Evolutionary conservation across 2,888 invertebrate genomes (phyloP), one percentile per base, ranked within the genome.

Genomic region (Strigamia transsilvanica): DNA sequence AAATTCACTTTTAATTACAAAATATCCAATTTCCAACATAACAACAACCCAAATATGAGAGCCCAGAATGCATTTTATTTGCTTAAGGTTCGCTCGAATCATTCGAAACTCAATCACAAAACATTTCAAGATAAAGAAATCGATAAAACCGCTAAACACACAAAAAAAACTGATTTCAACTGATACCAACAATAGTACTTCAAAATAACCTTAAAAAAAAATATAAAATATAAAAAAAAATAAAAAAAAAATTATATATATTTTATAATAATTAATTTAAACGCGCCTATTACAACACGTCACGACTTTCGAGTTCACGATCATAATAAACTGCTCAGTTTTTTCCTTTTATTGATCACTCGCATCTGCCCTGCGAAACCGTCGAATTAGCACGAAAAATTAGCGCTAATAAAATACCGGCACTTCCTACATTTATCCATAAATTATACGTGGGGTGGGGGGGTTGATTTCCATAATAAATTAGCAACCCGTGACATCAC

Each of bases 401-500:
- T 61, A 61, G 1, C 61, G 21, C 21, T 61, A 61, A 61, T 23
- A 61, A 61, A 61, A 61, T 21, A 61, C 10, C 2, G 18, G 9
- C 61, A 61, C 61, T 61, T 61, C 23, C 23, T 21, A 12, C 61
- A 18, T 61, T 61, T 18, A 46, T 12, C 2, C 23, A 61, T 61
- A 23, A 61, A 61, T 21, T 10, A 61, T 5, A 61, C 10, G 18
- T 61, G 18, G 61, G 3, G 6, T 61, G 18, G 18, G 5, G 21
- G 23, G 61, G 3, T 61, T 61, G 18, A 61, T 61, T 61, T 23
- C 23, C 61, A 61, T 61, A 61, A 61, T 61, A 61, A 61, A 61
- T 61, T 61, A 61, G 18, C 61, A 61, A 61, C 18, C 23, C 61
- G 61, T 61, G 61, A 61, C 61, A 61, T 61, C 61, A 61, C 21